Percentiles rank a stretch among this genome's conserved stretches.
phyloP scores from a whole-genome alignment of 2,113 vertebrate genomes.

The Ochotona princeps region DNA sequence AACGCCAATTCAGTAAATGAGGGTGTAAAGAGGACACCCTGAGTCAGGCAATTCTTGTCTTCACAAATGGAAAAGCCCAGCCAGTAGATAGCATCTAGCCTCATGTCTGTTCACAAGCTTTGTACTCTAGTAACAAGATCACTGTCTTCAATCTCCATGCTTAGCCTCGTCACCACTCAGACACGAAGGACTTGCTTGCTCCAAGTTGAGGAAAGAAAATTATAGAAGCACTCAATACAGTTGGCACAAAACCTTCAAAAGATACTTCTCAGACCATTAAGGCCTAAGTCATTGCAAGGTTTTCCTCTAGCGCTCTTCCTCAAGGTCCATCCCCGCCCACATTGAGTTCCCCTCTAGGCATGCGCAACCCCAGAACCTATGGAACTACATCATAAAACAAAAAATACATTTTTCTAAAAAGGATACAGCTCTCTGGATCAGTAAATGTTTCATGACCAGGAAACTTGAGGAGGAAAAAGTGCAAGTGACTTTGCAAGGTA shows the following conservation, averaged over 20 bases:
- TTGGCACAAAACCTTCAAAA: background rate
- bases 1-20: background rate
- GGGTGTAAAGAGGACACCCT: background rate
- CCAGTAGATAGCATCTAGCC: background rate
- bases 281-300: background rate
- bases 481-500: background rate
- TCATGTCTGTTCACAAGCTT: background rate
- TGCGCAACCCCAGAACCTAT: too few species aligned
- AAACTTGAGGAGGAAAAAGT: background rate
- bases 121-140: background rate
- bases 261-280: background rate
- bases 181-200: background rate
- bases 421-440: background rate
- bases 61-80: background rate
- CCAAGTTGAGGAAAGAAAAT: background rate
- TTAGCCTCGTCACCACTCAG: background rate
- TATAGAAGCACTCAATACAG: background rate
- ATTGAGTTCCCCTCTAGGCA: too few species aligned
- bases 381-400: too few species aligned
- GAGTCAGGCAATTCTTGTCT: background rate
- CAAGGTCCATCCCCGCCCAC: too few species aligned
- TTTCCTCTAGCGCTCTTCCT: too few species aligned
- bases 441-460: background rate
- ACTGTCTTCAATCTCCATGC: background rate
- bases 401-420: too few species aligned